Evolutionary conservation across 2,888 invertebrate genomes (phyloP), one percentile per base, ranked within the genome.

Genomic region (Helobdella robusta): DNA sequence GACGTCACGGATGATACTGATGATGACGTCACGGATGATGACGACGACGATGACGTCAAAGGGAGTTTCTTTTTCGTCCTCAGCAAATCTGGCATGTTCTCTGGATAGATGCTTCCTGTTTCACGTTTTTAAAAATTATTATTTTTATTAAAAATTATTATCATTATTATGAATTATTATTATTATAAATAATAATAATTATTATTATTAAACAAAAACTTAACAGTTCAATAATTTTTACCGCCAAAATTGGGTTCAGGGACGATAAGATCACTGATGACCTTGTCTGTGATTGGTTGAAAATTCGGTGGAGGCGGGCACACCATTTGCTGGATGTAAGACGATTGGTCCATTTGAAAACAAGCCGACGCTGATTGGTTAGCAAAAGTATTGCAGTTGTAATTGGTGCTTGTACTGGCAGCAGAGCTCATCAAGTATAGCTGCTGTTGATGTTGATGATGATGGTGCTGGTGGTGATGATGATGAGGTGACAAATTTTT

Each of bases 211-310:
- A 59, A 36, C 6, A 36, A 34, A 28, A 11, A 59, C 11, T 36
- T 4, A 28, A 20, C 18, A 6, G 23, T 6, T 59, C 36, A 20
- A 34, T 15, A 18, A 36, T n/a, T n/a, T n/a, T n/a, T n/a, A n/a
- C n/a, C 82, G 89, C 89, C 89, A 89, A 89, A 89, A 79, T 91
- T 90, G 66, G 94, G 95, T 64, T 93, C 93, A 28, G 94, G 94
- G 70, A 95, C 93, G 80, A 94, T 94, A 77, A 95, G 86, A 68
- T 91, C 91, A 69, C 90, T 91, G 78, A 95, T 90, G 63, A 75
- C 73, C 67, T 91, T 89, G 69, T 92, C 92, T 78, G 92, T 92
- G 70, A 78, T 74, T 56, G 76, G 72, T 44, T 75, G 72, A 72
- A 77, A 77, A 70, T 87, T 86, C 64, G 95, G 94, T 68, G 95